Percentiles rank a stretch among this genome's conserved stretches.
Evolutionary conservation across 35 echinoderm and acorn worm genomes (phyloP).

Genomic region (Lytechinus pictus): DNA sequence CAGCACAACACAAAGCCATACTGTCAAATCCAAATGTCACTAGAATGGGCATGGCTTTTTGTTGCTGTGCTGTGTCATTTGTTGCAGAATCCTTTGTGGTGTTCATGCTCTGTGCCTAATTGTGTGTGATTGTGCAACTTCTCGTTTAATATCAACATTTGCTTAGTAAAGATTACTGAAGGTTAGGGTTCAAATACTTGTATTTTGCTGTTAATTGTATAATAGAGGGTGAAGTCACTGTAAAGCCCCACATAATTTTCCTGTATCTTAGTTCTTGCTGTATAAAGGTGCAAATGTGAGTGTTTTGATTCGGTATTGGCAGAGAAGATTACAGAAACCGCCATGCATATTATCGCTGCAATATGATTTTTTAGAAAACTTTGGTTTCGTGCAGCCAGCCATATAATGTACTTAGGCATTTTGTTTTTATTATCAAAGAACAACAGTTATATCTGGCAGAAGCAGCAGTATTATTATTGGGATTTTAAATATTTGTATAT

Average conservation of each 20-base stretch:
- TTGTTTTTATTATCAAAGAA: too few relatives aligned
- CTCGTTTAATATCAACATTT: not conserved
- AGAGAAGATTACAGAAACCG: too few relatives aligned
- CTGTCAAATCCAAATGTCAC: not conserved
- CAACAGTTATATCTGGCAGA: not conserved
- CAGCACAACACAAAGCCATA: not conserved
- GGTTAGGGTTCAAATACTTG: too few relatives aligned
- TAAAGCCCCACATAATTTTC: too few relatives aligned
- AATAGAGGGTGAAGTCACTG: too few relatives aligned
- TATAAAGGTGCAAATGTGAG: too few relatives aligned
- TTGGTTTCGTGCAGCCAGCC: too few relatives aligned
- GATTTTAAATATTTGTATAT: not conserved
- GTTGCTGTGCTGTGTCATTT: not conserved
- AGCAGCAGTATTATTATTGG: not conserved
- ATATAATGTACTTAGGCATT: too few relatives aligned
- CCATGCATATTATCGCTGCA: too few relatives aligned
- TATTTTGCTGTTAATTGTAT: too few relatives aligned
- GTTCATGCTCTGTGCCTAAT: not conserved
- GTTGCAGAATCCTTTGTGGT: not conserved
- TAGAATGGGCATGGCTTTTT: not conserved
- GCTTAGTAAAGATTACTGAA: not conserved
- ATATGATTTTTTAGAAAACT: not conserved
- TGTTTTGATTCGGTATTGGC: too few relatives aligned
- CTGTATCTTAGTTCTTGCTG: too few relatives aligned
- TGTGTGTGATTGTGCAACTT: not conserved